Conservation (phyloP, 2,113 vertebrate genomes). For the Carassius gibelio region DNA sequence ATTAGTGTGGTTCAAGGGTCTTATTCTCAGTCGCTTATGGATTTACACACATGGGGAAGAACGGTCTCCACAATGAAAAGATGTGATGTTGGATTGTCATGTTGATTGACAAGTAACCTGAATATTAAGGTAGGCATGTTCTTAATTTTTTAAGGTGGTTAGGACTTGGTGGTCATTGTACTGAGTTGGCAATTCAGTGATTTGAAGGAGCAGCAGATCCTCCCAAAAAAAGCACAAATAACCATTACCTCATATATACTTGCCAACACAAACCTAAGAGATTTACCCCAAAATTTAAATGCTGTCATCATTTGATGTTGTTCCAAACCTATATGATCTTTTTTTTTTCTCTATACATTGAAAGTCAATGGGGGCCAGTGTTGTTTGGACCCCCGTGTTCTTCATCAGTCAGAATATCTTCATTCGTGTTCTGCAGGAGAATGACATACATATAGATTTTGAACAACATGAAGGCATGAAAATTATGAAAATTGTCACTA, state of each 20-base stretch:
- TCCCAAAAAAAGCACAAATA: no score
- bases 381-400: neutral
- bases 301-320: no score
- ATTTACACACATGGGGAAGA: neutral
- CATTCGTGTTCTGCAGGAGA: neutral
- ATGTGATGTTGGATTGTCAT: neutral
- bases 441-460: neutral
- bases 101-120: neutral
- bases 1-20: neutral
- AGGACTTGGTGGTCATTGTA: no score
- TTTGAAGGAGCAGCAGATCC: no score
- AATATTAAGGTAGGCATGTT: neutral
- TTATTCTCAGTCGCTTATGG: neutral
- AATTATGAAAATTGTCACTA: no score
- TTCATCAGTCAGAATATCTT: no score
- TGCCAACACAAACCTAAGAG: neutral
- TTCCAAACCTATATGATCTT: neutral
- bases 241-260: no score
- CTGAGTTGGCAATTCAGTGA: no score
- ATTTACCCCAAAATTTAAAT: neutral
- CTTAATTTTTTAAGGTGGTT: no score
- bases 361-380: neutral
- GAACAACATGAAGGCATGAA: neutral
- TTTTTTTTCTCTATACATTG: no score
- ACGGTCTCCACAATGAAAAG: neutral